Evolutionary conservation across 2,797 vertebrate species (phyloP).

Genomic region (Tarsius wallacei): DNA sequence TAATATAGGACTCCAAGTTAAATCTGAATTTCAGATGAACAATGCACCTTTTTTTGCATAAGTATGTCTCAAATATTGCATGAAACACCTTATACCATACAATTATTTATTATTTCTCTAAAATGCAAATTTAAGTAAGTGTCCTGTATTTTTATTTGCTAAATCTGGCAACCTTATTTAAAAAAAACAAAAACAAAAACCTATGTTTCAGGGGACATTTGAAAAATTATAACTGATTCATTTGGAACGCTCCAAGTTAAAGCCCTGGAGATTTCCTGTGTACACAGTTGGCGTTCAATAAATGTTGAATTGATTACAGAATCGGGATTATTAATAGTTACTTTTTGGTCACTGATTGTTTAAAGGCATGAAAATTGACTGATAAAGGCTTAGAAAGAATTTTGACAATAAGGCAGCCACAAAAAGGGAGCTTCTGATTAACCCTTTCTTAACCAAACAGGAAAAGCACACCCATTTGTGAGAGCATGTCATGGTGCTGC

Average conservation of each 20-base stretch:
- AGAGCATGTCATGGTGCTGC: neutral
- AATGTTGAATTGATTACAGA: slow-evolving; percentile 76
- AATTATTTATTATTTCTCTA: slow-evolving; percentile 17
- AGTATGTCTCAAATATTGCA: slow-evolving; percentile 26
- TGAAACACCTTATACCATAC: slow-evolving; percentile 24
- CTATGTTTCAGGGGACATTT: slow-evolving; percentile 42
- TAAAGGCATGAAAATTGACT: slow-evolving; percentile 71
- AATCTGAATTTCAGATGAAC: slow-evolving; percentile 47
- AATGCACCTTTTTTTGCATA: neutral
- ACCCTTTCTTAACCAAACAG: slow-evolving; percentile 64
- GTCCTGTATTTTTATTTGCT: slow-evolving; percentile 55
- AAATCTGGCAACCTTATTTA: slow-evolving; percentile 41
- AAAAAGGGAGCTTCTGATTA: slow-evolving; percentile 72
- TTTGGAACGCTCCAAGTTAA: neutral
- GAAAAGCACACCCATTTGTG: slow-evolving; percentile 24
- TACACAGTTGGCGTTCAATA: slow-evolving; percentile 71
- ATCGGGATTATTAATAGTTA: slow-evolving; percentile 73
- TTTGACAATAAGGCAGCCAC: slow-evolving; percentile 65
- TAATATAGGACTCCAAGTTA: neutral
- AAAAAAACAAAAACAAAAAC: neutral
- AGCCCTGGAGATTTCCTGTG: slow-evolving; percentile 55
- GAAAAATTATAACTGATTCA: slow-evolving; percentile 32
- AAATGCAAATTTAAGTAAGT: neutral
- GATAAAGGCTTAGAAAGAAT: slow-evolving; percentile 67
- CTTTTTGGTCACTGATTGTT: slow-evolving; percentile 64